phyloP scores from a whole-genome alignment of 2,113 vertebrate genomes.

The Oryctolagus cuniculus region DNA sequence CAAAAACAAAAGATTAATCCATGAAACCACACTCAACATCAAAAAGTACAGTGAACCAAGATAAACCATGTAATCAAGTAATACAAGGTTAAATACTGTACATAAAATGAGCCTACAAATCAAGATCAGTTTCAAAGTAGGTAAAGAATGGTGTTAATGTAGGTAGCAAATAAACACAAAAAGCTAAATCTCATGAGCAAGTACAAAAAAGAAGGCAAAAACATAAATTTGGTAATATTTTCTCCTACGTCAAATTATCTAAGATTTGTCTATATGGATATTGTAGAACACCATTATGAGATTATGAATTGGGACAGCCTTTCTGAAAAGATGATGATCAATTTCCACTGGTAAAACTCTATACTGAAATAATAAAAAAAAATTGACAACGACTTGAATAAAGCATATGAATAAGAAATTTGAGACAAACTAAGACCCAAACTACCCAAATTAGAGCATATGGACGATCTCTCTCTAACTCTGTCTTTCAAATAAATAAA shows the following conservation, averaged over 20 bases:
- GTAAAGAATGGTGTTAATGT: not conserved
- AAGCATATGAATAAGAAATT: conserved; percentile 25
- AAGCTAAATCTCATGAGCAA: not conserved
- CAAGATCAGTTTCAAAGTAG: conserved; percentile 6
- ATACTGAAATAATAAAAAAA: conserved; percentile 6
- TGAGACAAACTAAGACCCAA: conserved; percentile 10
- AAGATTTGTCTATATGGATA: not conserved
- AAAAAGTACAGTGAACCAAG: not conserved
- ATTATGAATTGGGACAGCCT: not conserved
- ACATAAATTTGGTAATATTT: conserved; percentile 17
- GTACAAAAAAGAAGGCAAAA: not conserved
- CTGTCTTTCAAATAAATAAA: too few species aligned
- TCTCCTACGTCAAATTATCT: conserved; percentile 14
- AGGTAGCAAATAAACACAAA: conserved; percentile 6
- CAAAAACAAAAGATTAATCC: not conserved
- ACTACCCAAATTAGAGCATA: not conserved
- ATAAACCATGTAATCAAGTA: conserved; percentile 18
- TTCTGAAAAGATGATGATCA: conserved; percentile 27
- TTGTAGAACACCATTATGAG: not conserved
- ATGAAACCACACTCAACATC: not conserved
- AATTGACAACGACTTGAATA: conserved; percentile 22
- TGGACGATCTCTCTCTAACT: too few species aligned
- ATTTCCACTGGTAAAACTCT: conserved; percentile 16
- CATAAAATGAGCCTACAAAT: not conserved
- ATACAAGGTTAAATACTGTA: not conserved